These are phyloP conservation scores for Acrobasis repandana DNA, from an alignment of 2,888 invertebrate species.

Conservation along the genomic window DNA sequence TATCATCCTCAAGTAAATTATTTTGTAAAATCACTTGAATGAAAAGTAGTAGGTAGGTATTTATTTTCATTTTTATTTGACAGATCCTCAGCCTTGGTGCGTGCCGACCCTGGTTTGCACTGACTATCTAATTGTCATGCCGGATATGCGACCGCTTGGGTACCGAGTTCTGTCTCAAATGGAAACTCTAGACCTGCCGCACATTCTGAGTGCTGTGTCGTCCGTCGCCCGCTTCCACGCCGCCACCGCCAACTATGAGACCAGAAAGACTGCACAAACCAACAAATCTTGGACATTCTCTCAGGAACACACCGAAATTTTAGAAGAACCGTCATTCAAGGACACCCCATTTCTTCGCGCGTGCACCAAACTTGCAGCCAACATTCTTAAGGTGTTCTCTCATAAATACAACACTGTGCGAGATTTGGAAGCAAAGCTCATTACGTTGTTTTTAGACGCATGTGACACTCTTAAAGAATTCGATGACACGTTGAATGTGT, in stretches of 20 bases:
- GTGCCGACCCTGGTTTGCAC: conserved; percentile 53
- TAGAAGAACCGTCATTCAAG: conserved; percentile 51
- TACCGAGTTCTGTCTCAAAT: conserved; percentile 44
- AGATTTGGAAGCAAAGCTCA: conserved; percentile 46
- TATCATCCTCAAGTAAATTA: no score
- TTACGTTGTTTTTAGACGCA: conserved; percentile 45
- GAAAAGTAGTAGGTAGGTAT: neutral
- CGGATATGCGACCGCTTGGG: conserved; percentile 57
- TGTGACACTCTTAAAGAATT: conserved; percentile 50
- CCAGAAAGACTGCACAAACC: conserved; percentile 37
- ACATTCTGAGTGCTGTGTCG: conserved; percentile 43
- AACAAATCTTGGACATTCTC: conserved; percentile 43
- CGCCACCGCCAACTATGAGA: conserved; percentile 56
- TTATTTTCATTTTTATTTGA: neutral
- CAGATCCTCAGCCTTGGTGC: conserved; percentile 57
- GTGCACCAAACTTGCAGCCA: conserved; percentile 53
- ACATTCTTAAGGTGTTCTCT: conserved; percentile 55
- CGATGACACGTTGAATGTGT: conserved; percentile 54
- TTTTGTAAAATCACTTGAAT: neutral
- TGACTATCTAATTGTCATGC: conserved; percentile 62
- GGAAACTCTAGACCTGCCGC: conserved; percentile 50
- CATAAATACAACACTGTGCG: conserved; percentile 39
- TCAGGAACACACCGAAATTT: conserved; percentile 43
- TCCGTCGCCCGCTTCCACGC: conserved; percentile 68
- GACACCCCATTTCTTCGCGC: conserved; percentile 57